Evolutionary conservation across 2,113 vertebrate species (phyloP).

Genomic region (Oncorhynchus keta): DNA sequence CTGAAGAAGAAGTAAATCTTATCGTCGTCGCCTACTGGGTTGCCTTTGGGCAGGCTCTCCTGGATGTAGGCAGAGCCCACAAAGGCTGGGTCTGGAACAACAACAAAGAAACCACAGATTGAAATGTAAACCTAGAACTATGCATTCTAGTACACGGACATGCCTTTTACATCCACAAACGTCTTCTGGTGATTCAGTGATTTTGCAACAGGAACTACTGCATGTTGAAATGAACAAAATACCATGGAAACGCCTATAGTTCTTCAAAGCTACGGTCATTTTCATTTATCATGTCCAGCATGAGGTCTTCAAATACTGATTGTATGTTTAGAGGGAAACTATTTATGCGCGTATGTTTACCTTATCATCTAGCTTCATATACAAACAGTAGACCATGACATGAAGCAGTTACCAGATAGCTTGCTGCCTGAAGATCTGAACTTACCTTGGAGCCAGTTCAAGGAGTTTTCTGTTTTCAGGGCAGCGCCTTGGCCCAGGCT

Average conservation of each 20-base stretch:
- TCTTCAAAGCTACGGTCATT: not conserved
- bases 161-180: not conserved
- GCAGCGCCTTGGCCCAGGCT: slow-evolving; percentile 85
- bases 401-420: not conserved
- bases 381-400: not conserved
- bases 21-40: slow-evolving; percentile 78
- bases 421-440: not conserved
- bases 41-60: slow-evolving; percentile 79
- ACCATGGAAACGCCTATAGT: not conserved
- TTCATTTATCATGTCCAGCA: not conserved
- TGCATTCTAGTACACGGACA: not conserved
- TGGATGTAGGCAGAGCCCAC: slow-evolving; percentile 88
- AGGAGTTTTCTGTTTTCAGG: slow-evolving; percentile 94
- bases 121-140: slow-evolving; percentile 18
- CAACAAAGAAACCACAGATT: slow-evolving; percentile 13
- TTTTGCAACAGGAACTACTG: not conserved
- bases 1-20: slow-evolving; percentile 98
- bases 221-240: not conserved
- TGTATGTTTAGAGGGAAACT: not conserved
- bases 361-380: slow-evolving; percentile 6
- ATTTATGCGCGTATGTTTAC: slow-evolving; percentile 7
- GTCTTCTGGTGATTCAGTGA: not conserved
- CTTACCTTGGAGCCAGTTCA: slow-evolving; percentile 96
- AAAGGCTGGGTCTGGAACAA: slow-evolving; percentile 83
- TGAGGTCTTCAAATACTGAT: not conserved